phyloP scores from a whole-genome alignment of 2,888 invertebrate species.

The Mimachlamys varia region DNA sequence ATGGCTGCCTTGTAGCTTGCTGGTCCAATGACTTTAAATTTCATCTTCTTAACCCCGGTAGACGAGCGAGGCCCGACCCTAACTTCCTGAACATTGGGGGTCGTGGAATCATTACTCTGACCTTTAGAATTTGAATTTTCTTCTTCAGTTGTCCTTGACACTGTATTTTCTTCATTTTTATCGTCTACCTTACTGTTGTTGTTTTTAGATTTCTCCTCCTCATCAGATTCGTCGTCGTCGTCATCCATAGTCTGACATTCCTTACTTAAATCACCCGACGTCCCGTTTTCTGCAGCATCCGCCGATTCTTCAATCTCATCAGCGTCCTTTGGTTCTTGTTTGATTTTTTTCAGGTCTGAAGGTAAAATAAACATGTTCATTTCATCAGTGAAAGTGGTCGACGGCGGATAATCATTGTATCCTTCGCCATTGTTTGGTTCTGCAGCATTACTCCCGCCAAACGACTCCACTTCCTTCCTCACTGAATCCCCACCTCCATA shows the following conservation, averaged over 20 bases:
- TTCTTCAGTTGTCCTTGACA: background rate
- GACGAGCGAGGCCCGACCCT: background rate
- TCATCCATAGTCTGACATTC: conserved; percentile 37
- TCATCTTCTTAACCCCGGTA: background rate
- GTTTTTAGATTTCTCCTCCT: conserved; percentile 48
- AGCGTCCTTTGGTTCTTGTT: background rate
- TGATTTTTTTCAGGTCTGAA: conserved; percentile 44
- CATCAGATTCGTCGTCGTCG: conserved; percentile 25
- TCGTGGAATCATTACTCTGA: background rate
- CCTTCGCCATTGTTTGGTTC: conserved; percentile 40
- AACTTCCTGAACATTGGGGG: background rate
- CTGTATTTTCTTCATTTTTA: conserved; percentile 36
- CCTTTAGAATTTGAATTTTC: background rate
- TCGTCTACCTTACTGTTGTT: conserved; percentile 43
- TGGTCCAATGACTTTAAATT: conserved; percentile 48
- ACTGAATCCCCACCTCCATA: conserved; percentile 37
- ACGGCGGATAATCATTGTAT: background rate
- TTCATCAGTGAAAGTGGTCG: conserved; percentile 57
- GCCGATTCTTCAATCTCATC: conserved; percentile 25
- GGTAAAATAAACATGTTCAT: conserved; percentile 64
- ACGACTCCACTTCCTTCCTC: conserved; percentile 16
- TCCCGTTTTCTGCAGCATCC: background rate
- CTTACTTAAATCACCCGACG: conserved; percentile 26
- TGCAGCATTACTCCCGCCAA: background rate
- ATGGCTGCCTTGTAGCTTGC: conserved; percentile 52